Evolutionary conservation across 2,113 vertebrate species (phyloP).

Genomic region (Sander vitreus): DNA sequence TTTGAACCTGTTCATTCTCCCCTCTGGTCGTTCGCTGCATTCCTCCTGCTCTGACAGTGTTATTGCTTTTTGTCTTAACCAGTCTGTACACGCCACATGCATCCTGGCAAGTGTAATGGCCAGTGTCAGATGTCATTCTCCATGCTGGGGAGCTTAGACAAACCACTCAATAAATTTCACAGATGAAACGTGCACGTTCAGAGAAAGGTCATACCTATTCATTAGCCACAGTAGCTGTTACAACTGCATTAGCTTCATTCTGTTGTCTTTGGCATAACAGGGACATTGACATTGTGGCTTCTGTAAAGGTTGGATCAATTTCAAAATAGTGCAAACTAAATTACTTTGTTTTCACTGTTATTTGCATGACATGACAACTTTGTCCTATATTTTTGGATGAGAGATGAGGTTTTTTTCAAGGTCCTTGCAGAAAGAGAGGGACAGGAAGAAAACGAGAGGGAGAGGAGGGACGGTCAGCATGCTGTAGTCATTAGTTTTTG

Average conservation of each 20-base stretch:
- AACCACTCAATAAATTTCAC: slow-evolving; percentile 57
- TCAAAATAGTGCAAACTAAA: slow-evolving; percentile 19
- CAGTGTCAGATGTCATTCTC: slow-evolving; percentile 49
- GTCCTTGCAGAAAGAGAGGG: slow-evolving; percentile 10
- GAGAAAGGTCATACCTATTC: slow-evolving; percentile 49
- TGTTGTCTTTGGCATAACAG: slow-evolving; percentile 34
- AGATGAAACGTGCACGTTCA: slow-evolving; percentile 5
- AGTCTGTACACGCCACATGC: background rate
- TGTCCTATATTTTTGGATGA: slow-evolving; percentile 20
- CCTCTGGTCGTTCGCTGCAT: slow-evolving; percentile 26
- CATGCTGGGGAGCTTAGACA: slow-evolving; percentile 34
- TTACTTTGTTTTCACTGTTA: slow-evolving; percentile 26
- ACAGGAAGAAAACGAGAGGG: background rate
- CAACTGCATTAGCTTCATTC: slow-evolving; percentile 44
- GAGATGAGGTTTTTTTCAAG: slow-evolving; percentile 23
- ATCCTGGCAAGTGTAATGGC: slow-evolving; percentile 56
- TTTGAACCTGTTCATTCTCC: slow-evolving; percentile 59
- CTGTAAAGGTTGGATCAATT: slow-evolving; percentile 28
- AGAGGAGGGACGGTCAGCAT: slow-evolving; percentile 44
- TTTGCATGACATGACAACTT: slow-evolving; percentile 27
- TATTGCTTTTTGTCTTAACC: slow-evolving; percentile 37
- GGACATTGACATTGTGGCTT: slow-evolving; percentile 17
- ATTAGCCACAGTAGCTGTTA: slow-evolving; percentile 38
- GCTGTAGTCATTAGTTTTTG: slow-evolving; percentile 76
- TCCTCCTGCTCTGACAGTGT: slow-evolving; percentile 13